Conservation (phyloP, 2,797 vertebrate species). For the Amblyopsis hoosieri region DNA sequence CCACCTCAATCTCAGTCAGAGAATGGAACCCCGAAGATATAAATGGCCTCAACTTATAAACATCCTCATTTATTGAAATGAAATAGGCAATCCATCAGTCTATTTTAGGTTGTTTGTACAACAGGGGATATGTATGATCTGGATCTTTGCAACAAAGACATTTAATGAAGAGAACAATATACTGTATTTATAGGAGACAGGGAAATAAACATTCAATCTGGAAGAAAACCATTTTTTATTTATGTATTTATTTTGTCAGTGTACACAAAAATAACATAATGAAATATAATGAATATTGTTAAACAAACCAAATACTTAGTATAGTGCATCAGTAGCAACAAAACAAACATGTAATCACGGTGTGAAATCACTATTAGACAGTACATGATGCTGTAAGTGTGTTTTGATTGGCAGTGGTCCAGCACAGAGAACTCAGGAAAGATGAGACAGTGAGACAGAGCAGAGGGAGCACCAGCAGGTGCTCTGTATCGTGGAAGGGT, state of each 20-base stretch:
- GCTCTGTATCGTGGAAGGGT: conserved; percentile 39
- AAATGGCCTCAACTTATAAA: conserved; percentile 35
- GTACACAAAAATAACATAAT: background rate
- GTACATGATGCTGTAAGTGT: conserved; percentile 31
- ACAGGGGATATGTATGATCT: conserved; percentile 15
- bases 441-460: conserved; percentile 41
- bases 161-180: conserved; percentile 7
- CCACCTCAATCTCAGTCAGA: too few species aligned
- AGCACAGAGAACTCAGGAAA: conserved; percentile 31
- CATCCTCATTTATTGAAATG: conserved; percentile 43
- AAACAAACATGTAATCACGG: conserved; percentile 25
- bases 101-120: conserved; percentile 35
- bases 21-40: too few species aligned
- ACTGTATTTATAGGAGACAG: conserved; percentile 15
- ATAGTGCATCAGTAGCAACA: conserved; percentile 19
- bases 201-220: conserved; percentile 1
- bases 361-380: conserved; percentile 16
- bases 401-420: conserved; percentile 49
- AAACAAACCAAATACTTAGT: background rate
- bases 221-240: background rate
- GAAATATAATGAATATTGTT: background rate
- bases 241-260: background rate
- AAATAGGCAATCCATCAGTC: conserved; percentile 38
- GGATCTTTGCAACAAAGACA: conserved; percentile 6
- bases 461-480: conserved; percentile 41